Base-by-base conservation (phyloP, 2,113 vertebrate species). In the Gasterosteus nipponicus region DNA sequence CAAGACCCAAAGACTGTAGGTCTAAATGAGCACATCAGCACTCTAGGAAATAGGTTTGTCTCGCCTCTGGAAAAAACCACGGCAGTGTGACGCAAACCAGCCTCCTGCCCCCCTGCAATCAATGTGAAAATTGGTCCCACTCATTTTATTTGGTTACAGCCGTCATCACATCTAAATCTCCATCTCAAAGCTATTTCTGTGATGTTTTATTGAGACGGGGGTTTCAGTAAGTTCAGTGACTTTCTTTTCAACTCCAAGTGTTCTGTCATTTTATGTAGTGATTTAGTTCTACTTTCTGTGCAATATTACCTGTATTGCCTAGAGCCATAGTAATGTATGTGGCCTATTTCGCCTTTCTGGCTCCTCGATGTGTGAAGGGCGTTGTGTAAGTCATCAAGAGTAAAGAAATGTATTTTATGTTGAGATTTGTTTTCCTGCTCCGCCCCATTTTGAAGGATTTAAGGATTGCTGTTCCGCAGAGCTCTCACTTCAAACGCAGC, bases 21-120 rank as follows among this genome's bases (percentile, higher is more conserved):
- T 82, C 69, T 85, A 82, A 91, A 91, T 84, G 69, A 88, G 86
- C 78, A 84, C 81, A 88, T 90, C 84, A 83, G 87, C 80, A 87
- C 80, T 88, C 72, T 51, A 33, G 86, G 86, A 88, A 82, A 88
- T 88, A 69, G 82, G 65, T 72, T 83, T 86, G 79, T 69, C 51
- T 69, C 73, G 49, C 57, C 69, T 38, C 35, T 6, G 3, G 80
- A 86, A 81, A 71, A 83, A 62, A 61, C 41, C 75, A 73, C 53
- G 49, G 39, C 35, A 11, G 75, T 60, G 63, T 54, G 39, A 60
- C 63, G 53, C 78, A 78, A 88, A 87, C 90, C 83, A 89, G 64
- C 73, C 83, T 74, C 79, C 62, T 80, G 87, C 75, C 83, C 87
- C n/a, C 7, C 69, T 0, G 69, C 78, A 89, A 84, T 90, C 83